Conservation (phyloP, 2,113 vertebrate genomes). For the Caretta caretta region DNA sequence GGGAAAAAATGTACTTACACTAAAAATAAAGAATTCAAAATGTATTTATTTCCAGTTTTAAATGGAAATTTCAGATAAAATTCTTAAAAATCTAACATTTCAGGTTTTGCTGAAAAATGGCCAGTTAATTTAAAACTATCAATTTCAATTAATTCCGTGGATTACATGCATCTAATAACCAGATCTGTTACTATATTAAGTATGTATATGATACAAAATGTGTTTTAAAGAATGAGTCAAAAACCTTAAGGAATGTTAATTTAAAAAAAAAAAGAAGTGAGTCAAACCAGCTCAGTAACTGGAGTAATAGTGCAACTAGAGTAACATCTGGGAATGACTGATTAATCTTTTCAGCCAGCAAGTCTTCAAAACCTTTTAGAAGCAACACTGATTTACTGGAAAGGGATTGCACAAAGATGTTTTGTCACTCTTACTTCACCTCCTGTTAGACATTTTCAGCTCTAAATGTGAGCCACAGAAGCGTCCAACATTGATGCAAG, state of each 20-base stretch:
- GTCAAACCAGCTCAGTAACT: slow-evolving; percentile 36
- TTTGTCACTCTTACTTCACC: slow-evolving; percentile 40
- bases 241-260: slow-evolving; percentile 4
- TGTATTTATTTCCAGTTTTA: background rate
- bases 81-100: slow-evolving; percentile 41
- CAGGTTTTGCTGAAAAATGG: slow-evolving; percentile 16
- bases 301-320: slow-evolving; percentile 56
- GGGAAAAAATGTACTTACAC: slow-evolving; percentile 32
- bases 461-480: background rate
- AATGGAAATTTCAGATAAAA: slow-evolving; percentile 40
- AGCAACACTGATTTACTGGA: slow-evolving; percentile 49
- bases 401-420: slow-evolving; percentile 33
- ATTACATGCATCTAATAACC: background rate
- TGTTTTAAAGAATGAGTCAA: slow-evolving; percentile 23
- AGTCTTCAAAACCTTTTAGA: slow-evolving; percentile 13
- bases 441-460: slow-evolving; percentile 7
- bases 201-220: slow-evolving; percentile 29
- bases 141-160: background rate
- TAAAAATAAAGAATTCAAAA: slow-evolving; percentile 49
- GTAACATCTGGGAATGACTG: slow-evolving; percentile 54
- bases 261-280: background rate
- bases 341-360: slow-evolving; percentile 19
- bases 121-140: slow-evolving; percentile 23
- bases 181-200: background rate
- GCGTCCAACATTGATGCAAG: background rate